Evolutionary conservation across 2,797 vertebrate species (phyloP), one percentile per base, ranked within the genome.

Genomic region (Gallirallus australis): DNA sequence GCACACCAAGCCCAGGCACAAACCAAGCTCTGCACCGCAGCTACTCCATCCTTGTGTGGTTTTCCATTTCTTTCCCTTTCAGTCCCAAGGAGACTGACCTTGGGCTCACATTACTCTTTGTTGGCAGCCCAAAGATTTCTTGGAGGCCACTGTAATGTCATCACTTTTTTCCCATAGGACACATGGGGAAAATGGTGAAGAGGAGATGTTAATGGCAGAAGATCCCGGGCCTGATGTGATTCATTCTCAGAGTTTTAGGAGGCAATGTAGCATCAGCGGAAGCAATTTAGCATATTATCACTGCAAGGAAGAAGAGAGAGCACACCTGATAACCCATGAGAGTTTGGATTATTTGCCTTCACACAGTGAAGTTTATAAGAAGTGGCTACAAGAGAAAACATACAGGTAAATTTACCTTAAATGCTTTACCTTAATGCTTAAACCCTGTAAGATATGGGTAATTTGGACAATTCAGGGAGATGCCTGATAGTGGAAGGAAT

Each of bases 261-360:
- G 52, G 35, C 70, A 39, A 20, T 17, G 37, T 27, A 61, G 35
- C 28, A n/a, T 9, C 47, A 81, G 40, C 33, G 59, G 33, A 48
- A 73, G 45, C 11, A 60, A 48, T 57, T 93, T 53, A 85, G 75
- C 53, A 6, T 78, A 9, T 33, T 18, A 28, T 40, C n/a, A 11
- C 39, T 42, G 63, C 20, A 45, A 56, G 54, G 82, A 93, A 65
- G 78, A 90, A 45, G 47, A 88, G 54, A 91, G 60, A 69, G 66
- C 90, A 54, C 45, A 72, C 11, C 45, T 50, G 9, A 45, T 77
- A 39, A 30, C 40, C 40, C 84, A 82, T 20, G 86, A 94, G 68
- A 97, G 94, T 68, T 61, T 94, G 90, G 90, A 94, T 94, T 97
- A 96, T 84, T 93, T 97, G 48, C 91, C 95, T 78, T 97, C 92